Conservation (phyloP, 1,140 invertebrate species). For the Procambarus clarkii region DNA sequence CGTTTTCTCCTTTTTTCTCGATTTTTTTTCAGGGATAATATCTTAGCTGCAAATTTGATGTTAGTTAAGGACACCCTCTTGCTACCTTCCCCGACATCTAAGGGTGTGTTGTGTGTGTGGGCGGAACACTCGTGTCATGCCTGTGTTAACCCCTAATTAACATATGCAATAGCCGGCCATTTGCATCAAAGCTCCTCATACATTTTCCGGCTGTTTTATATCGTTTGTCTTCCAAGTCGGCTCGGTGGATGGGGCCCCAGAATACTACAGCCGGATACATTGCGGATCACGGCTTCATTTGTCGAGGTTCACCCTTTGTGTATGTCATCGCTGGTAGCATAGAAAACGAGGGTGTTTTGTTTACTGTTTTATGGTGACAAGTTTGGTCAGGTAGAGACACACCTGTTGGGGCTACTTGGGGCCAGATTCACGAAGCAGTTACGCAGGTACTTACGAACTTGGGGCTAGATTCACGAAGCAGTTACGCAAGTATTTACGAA, state of each 20-base stretch:
- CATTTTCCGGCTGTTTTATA: conserved; percentile 31
- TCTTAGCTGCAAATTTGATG: conserved; percentile 32
- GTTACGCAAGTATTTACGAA: too few species aligned
- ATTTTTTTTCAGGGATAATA: neutral
- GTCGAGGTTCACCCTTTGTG: neutral
- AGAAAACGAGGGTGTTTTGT: neutral
- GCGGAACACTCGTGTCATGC: conserved; percentile 8
- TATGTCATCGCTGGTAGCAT: neutral
- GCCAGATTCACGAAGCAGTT: too few species aligned
- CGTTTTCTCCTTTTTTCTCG: too few species aligned
- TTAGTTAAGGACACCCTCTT: conserved; percentile 10
- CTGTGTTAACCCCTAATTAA: conserved; percentile 47
- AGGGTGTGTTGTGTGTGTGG: conserved; percentile 26
- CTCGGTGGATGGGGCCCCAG: neutral
- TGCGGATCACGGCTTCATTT: neutral
- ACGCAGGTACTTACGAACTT: too few species aligned
- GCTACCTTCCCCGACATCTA: conserved; percentile 8
- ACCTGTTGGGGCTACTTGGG: too few species aligned
- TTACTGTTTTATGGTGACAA: neutral
- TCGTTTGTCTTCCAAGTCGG: neutral
- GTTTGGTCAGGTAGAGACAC: neutral
- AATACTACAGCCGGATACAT: neutral
- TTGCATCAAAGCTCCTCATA: conserved; percentile 50
- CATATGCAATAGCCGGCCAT: conserved; percentile 14
- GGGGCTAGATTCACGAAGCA: too few species aligned